phyloP scores from a whole-genome alignment of 2,888 invertebrate species.

The Mythimna loreyi region DNA sequence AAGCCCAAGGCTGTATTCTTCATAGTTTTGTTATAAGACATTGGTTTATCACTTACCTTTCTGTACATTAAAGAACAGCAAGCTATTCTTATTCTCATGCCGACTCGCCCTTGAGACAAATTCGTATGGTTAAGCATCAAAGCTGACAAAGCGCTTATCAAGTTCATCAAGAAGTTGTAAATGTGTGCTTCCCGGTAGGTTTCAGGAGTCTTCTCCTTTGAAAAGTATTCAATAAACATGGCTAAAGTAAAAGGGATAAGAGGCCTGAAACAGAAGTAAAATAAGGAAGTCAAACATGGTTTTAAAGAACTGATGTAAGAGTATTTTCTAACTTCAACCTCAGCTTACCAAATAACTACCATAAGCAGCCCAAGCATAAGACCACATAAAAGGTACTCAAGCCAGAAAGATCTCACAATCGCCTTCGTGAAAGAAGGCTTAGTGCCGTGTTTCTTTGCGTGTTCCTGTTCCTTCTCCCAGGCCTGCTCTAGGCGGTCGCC shows the following conservation, averaged over 20 bases:
- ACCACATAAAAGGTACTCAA: slow-evolving; percentile 87
- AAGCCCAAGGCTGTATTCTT: not conserved
- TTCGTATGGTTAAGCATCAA: slow-evolving; percentile 92
- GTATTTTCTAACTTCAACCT: not conserved
- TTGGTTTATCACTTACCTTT: slow-evolving; percentile 90
- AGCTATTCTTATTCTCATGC: slow-evolving; percentile 95
- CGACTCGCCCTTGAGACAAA: slow-evolving; percentile 91
- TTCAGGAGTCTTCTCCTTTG: slow-evolving; percentile 86
- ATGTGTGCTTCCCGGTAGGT: slow-evolving; percentile 91
- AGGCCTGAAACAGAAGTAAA: slow-evolving; percentile 87
- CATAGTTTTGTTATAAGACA: not conserved
- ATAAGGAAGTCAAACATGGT: not conserved
- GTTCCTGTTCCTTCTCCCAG: slow-evolving; percentile 88
- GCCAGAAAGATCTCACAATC: slow-evolving; percentile 88
- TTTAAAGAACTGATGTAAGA: not conserved
- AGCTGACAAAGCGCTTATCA: slow-evolving; percentile 90
- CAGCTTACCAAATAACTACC: slow-evolving; percentile 49
- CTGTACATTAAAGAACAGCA: slow-evolving; percentile 95
- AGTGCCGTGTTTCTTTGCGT: slow-evolving; percentile 76
- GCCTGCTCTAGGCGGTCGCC: slow-evolving; percentile 91
- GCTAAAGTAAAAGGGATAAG: slow-evolving; percentile 91
- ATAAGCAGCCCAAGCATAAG: slow-evolving; percentile 72
- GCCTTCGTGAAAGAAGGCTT: slow-evolving; percentile 88
- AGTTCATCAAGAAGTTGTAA: slow-evolving; percentile 91
- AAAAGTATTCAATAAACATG: slow-evolving; percentile 92